Evolutionary conservation across 2,888 invertebrate species (phyloP), one percentile per base, ranked within the genome.

Genomic region (Volucella bombylans): DNA sequence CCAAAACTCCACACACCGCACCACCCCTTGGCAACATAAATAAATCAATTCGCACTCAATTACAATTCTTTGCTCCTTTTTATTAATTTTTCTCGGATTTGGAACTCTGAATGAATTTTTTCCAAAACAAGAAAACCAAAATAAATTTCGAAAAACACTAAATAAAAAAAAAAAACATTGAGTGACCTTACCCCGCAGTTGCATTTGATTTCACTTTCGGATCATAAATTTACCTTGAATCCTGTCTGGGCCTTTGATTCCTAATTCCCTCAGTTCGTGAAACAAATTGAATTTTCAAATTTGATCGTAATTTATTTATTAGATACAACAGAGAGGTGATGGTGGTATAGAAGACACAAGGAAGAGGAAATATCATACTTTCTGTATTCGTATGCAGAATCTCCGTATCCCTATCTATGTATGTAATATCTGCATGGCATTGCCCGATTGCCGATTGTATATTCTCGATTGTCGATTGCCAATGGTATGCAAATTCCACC

Each of bases 11-110:
- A 31, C 31, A 31, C 1, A 31, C 14, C 62, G 41, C 59, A 61
- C 49, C 64, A 49, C 49, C 39, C 49, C 52, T n/a, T 49, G 64
- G 68, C 61, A 82, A 86, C 72, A 86, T 87, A 87, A 87, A 87
- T 87, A 87, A 87, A 86, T 87, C 86, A 86, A 77, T 83, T 87
- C 85, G 85, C 87, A 87, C 87, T 86, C 87, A 87, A 87, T 87
- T 87, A 87, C 85, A 85, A 81, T 82, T 76, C 86, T 81, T 80
- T 87, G 86, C 76, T 67, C 69, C 68, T 72, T 85, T 81, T 85
- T 81, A 85, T 85, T 85, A 85, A 85, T 85, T 81, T 85, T 77
- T 72, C 81, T 85, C 85, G 52, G 67, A 81, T 65, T 81, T 81
- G 73, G 74, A 62, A 74, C 67, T 73, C 54, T 31, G 47, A 55